Percentiles rank a stretch among this genome's conserved stretches.
phyloP scores from a whole-genome alignment of 2,113 vertebrate species.

The Ammodytes dubius region DNA sequence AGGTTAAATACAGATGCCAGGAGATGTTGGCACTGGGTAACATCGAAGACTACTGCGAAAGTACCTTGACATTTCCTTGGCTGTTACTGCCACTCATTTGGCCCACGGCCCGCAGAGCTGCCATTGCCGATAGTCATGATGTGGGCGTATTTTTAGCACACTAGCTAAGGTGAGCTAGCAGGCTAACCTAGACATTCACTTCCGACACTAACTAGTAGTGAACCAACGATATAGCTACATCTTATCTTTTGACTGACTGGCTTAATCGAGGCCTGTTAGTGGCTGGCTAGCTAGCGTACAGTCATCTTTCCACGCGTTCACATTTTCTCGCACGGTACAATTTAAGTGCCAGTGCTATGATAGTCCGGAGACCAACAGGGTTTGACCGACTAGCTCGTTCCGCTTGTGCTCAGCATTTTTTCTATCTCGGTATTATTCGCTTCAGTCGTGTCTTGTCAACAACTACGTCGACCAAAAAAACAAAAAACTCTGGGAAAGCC shows the following conservation, averaged over 20 bases:
- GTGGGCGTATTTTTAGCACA: conserved; percentile 82
- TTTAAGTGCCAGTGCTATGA: conserved; percentile 57
- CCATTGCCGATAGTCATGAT: conserved; percentile 79
- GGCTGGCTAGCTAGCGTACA: conserved; percentile 61
- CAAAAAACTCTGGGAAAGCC: background rate
- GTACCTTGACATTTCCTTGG: conserved; percentile 87
- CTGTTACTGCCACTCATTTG: conserved; percentile 77
- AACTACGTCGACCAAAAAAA: conserved; percentile 30
- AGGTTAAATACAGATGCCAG: conserved; percentile 86
- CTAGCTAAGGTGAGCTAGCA: conserved; percentile 81
- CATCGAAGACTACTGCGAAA: conserved; percentile 83
- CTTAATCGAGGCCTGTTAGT: conserved; percentile 66
- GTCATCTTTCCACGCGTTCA: conserved; percentile 77
- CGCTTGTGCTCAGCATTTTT: conserved; percentile 71
- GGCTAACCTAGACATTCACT: conserved; percentile 77
- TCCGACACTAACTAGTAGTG: conserved; percentile 83
- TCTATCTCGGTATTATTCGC: conserved; percentile 33
- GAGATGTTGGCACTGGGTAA: conserved; percentile 89
- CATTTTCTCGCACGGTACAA: conserved; percentile 72
- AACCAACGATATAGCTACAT: conserved; percentile 81
- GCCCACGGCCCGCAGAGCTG: conserved; percentile 71
- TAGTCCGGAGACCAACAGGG: conserved; percentile 48
- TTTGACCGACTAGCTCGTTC: conserved; percentile 58
- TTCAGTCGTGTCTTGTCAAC: conserved; percentile 48
- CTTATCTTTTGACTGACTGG: conserved; percentile 69